A percentile compares a stretch with the other conserved stretches of the same genome.
Conservation (phyloP, 1,140 invertebrate species). For the Cherax quadricarinatus region DNA sequence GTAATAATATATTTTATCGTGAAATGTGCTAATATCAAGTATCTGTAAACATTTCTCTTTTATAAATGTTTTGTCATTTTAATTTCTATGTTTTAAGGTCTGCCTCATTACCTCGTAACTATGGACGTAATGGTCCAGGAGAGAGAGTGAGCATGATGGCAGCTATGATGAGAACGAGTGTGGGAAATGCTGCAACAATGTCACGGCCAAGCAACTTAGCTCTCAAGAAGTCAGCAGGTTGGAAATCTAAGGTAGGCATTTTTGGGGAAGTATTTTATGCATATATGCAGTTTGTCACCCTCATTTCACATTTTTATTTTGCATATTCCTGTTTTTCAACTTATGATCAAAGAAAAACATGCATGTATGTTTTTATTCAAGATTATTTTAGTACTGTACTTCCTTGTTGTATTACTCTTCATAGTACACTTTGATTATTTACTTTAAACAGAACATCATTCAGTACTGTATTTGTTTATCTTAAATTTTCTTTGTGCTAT, state of each 20-base stretch:
- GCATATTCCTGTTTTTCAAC: neutral
- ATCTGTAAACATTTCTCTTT: too few relatives aligned
- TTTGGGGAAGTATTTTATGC: neutral
- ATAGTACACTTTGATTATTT: constrained; percentile 9
- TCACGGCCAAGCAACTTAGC: constrained; percentile 72
- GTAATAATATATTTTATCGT: too few relatives aligned
- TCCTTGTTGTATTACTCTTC: constrained; percentile 1
- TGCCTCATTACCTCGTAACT: constrained; percentile 71
- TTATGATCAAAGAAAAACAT: neutral
- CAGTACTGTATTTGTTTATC: neutral
- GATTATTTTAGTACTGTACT: constrained; percentile 2
- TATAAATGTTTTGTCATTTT: neutral
- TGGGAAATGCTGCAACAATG: constrained; percentile 55
- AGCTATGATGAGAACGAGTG: constrained; percentile 60
- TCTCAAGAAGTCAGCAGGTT: constrained; percentile 70
- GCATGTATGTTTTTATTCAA: constrained; percentile 6
- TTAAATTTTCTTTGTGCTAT: neutral
- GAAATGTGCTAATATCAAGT: too few relatives aligned
- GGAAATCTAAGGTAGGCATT: constrained; percentile 68
- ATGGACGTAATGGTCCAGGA: constrained; percentile 63
- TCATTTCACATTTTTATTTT: neutral
- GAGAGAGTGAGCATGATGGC: constrained; percentile 67
- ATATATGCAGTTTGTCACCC: neutral
- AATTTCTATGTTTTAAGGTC: constrained; percentile 30
- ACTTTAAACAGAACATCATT: neutral